These are phyloP conservation scores for Alentia gelatinosa DNA, from an alignment of 2,888 invertebrate genomes.

Conservation along the genomic window DNA sequence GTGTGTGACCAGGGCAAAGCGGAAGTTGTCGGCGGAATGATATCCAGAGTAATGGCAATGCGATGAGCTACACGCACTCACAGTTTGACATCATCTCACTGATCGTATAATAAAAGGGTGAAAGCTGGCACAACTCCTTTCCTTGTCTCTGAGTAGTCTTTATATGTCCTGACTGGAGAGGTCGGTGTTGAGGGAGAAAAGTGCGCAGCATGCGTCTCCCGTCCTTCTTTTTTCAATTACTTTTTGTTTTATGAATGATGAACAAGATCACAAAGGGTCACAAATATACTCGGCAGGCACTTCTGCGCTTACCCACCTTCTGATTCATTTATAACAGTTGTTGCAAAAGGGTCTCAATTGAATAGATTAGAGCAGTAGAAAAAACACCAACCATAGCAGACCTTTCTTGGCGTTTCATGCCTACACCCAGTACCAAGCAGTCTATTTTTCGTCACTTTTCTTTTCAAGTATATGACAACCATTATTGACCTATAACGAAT, in stretches of 20 bases:
- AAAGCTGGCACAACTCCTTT: neutral
- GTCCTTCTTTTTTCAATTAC: neutral
- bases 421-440: constrained; percentile 5
- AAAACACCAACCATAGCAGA: neutral
- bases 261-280: constrained; percentile 28
- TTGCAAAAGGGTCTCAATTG: constrained; percentile 21
- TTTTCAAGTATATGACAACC: neutral
- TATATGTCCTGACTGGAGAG: neutral
- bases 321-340: neutral
- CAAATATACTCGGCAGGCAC: neutral
- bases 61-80: constrained; percentile 1
- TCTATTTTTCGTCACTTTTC: neutral
- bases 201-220: neutral
- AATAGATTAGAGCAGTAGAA: neutral
- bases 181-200: neutral
- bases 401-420: neutral
- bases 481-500: neutral
- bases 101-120: neutral
- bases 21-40: constrained; percentile 19
- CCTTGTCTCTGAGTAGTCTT: neutral
- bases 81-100: neutral
- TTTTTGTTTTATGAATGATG: constrained; percentile 8
- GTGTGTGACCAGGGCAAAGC: constrained; percentile 6
- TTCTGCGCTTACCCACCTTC: neutral
- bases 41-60: constrained; percentile 29